Base-by-base conservation (phyloP, 1,140 invertebrate species). In the Protaetia brevitarsis region DNA sequence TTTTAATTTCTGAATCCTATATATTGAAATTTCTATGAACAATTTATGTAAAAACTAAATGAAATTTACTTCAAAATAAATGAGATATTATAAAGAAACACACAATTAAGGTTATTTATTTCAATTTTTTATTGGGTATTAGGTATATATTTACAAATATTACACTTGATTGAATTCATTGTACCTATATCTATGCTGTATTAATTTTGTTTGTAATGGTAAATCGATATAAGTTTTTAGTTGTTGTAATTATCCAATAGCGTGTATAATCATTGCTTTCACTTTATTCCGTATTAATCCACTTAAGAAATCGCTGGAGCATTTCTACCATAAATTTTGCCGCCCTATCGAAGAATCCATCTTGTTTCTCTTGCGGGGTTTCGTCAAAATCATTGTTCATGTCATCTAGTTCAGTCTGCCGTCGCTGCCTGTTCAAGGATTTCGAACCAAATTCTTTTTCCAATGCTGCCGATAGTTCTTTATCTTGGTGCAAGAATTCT, bases 271-370 rank as follows among this genome's bases (percentile, higher is more conserved):
- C 21, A 5, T 23, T 3, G 41, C 26, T 16, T 5, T n/a, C 19
- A 62, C 36, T 36, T 27, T 62, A 62, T 21, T 77, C 76, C 51
- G 73, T 71, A 73, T 78, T 78, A 70, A 78, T 66, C 77, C 77
- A 78, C 68, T 73, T 77, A 68, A 78, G 71, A 76, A 78, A 78
- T 74, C 76, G 66, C 71, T 78, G 77, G 30, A 78, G 29, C 30
- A 78, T 64, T 66, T 78, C 77, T 45, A 77, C 68, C 6, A 78
- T 73, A 63, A 78, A 78, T 64, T 77, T 77, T n/a, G 76, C 76
- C 7, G 77, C 77, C 63, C 75, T 61, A 63, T 77, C 77, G 57
- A 78, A 74, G 57, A 78, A 78, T 21, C 77, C 77, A 6, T 71
- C 71, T 26, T 72, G 66, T 26, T 73, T 57, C 19, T 69, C 62